phyloP scores from a whole-genome alignment of 2,888 invertebrate species.

The Hirudinaria manillensis region DNA sequence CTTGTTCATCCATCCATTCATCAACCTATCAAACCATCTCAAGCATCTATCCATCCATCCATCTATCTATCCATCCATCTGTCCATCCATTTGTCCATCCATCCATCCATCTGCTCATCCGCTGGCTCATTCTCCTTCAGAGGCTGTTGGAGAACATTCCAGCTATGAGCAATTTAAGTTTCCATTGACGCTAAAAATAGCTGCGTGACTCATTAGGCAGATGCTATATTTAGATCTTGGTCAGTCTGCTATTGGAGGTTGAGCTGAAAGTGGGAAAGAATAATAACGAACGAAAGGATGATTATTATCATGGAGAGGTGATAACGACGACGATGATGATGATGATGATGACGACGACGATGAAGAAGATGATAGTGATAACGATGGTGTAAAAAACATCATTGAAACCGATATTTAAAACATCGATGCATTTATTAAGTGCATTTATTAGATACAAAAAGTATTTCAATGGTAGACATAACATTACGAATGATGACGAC shows the following conservation, averaged over 20 bases:
- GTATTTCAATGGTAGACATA: too few relatives aligned
- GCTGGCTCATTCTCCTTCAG: not conserved
- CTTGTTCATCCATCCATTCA: not conserved
- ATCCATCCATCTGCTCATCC: not conserved
- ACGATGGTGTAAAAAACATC: too few relatives aligned
- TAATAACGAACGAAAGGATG: slow-evolving; percentile 18
- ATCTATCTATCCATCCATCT: not conserved
- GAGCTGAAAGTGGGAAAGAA: not conserved
- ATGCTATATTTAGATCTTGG: not conserved
- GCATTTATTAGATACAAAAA: too few relatives aligned
- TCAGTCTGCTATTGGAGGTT: too few relatives aligned
- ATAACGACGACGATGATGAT: slow-evolving; percentile 23
- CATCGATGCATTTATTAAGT: too few relatives aligned
- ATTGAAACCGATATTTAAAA: too few relatives aligned
- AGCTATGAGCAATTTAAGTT: not conserved
- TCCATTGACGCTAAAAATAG: slow-evolving; percentile 12
- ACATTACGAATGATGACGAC: too few relatives aligned
- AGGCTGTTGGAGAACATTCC: too few relatives aligned
- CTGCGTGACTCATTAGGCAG: slow-evolving; percentile 1
- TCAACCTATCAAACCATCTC: too few relatives aligned
- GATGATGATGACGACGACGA: slow-evolving; percentile 27
- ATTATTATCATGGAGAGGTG: slow-evolving; percentile 23
- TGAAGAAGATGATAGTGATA: slow-evolving; percentile 10
- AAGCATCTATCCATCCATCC: not conserved
- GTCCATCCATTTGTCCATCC: not conserved